Percentiles rank a stretch among this genome's conserved stretches.
phyloP scores from a whole-genome alignment of 2,113 vertebrate genomes.

The Ardeotis arabs region DNA sequence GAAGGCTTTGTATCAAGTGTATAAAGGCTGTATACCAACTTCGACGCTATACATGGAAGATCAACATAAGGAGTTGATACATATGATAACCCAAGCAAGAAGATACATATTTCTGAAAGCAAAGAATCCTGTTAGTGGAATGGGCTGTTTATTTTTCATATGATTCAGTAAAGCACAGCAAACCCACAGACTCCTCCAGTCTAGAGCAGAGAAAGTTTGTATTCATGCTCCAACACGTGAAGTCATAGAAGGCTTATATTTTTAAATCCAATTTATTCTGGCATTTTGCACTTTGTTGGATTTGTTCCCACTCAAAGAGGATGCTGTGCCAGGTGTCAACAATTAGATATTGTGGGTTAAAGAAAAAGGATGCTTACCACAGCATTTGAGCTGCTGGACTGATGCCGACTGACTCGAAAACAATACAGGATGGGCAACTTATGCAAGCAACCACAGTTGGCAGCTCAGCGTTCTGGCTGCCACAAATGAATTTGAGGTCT shows the following conservation, averaged over 20 bases:
- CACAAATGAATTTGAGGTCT: constrained; percentile 28
- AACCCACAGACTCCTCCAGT: constrained; percentile 34
- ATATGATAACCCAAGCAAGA: not conserved
- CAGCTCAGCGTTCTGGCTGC: constrained; percentile 15
- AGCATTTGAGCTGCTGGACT: not conserved
- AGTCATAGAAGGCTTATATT: constrained; percentile 43
- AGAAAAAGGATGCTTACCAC: constrained; percentile 4
- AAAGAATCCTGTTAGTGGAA: not conserved
- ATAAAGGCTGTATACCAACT: not conserved
- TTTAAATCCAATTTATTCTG: constrained; percentile 62
- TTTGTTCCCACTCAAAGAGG: constrained; percentile 42
- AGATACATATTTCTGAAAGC: not conserved
- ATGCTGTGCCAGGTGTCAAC: constrained; percentile 25
- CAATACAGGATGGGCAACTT: constrained; percentile 6
- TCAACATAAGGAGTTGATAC: not conserved
- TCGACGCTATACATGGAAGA: not conserved
- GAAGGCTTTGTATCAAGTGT: not conserved
- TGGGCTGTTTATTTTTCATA: constrained; percentile 36
- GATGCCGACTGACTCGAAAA: not conserved
- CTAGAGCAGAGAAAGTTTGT: constrained; percentile 43
- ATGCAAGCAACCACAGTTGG: constrained; percentile 31
- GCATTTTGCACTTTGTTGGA: constrained; percentile 16
- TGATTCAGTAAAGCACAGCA: constrained; percentile 47
- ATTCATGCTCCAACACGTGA: constrained; percentile 24
- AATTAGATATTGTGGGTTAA: not conserved